These are phyloP conservation scores for Ceratosolen fusciceps DNA, from an alignment of 1,140 invertebrate species.

Conservation along the genomic window DNA sequence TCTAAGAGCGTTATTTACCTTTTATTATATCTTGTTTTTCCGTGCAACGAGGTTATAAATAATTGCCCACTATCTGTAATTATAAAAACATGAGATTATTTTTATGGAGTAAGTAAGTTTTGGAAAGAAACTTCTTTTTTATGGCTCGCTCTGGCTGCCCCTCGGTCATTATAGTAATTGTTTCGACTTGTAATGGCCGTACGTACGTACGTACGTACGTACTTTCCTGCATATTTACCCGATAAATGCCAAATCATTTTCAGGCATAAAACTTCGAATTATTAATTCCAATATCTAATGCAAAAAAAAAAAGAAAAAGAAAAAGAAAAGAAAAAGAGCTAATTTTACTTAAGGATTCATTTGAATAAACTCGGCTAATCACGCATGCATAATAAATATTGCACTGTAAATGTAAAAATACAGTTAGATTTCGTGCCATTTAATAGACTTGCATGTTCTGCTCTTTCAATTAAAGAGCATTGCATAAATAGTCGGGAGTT, in stretches of 20 bases:
- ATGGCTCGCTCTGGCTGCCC: neutral
- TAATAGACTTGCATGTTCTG: too few species aligned
- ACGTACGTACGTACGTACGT: neutral
- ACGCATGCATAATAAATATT: neutral
- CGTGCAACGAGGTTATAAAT: constrained; percentile 20
- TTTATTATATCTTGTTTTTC: constrained; percentile 14
- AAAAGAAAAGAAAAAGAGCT: too few species aligned
- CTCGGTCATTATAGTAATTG: constrained; percentile 17
- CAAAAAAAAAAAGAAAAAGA: too few species aligned
- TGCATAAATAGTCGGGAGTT: too few species aligned
- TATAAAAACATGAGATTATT: constrained; percentile 25
- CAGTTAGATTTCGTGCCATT: too few species aligned
- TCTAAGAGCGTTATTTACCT: constrained; percentile 16
- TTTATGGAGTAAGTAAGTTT: constrained; percentile 5
- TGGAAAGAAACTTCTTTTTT: constrained; percentile 13
- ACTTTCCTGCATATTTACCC: neutral
- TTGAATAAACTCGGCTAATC: neutral
- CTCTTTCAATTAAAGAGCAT: too few species aligned
- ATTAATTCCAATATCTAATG: neutral
- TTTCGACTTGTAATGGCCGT: constrained; percentile 1
- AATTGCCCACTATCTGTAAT: constrained; percentile 24
- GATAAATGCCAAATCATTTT: constrained; percentile 12
- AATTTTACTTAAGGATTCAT: neutral
- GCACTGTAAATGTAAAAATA: too few species aligned
- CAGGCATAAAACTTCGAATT: neutral